Evolutionary conservation across 2,113 vertebrate species (phyloP), one percentile per base, ranked within the genome.

Genomic region (Rhynchomys soricoides): DNA sequence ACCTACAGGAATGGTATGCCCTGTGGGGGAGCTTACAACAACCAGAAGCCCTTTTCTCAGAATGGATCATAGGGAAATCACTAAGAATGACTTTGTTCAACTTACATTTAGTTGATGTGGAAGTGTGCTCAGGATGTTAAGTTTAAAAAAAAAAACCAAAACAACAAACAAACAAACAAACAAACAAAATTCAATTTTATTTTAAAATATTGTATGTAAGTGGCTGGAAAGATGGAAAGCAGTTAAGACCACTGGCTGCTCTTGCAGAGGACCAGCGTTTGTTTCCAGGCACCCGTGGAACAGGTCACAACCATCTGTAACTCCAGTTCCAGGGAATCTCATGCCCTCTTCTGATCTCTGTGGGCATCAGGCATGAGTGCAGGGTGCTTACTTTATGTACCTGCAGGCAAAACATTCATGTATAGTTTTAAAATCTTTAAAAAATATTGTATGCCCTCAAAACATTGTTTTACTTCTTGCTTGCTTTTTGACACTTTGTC

Each of bases 41-140:
- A 74, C 86, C 40, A 68, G 34, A 77, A 62, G 29, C 6, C 90
- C 50, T 55, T 15, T 78, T 74, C 59, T 31, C 62, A 70, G 8
- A 37, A 34, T 79, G 74, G 55, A 40, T 45, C 45, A 79, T 22
- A 91, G 48, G 6, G 62, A 93, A 83, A 85, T 79, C 45, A 26
- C 66, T 77, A 83, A 55, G 26, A 88, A 94, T 26, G 68, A 78
- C 59, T 92, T 92, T 83, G 34, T 90, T 93, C n/a, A 74, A 37
- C 57, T 64, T 85, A 1, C 22, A 62, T 62, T 95, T 93, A 77
- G 83, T 62, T 75, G 90, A 93, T 55, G 22, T 22, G 22, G n/a
- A 96, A 86, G 90, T 83, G 22, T 52, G 55, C 64, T 90, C 40
- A 93, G 86, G 66, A 94, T 68, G 19, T 66, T 75, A 92, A 88